Evolutionary conservation across 1,140 invertebrate species (phyloP).

Genomic region (Lordiphosa clarofinis): DNA sequence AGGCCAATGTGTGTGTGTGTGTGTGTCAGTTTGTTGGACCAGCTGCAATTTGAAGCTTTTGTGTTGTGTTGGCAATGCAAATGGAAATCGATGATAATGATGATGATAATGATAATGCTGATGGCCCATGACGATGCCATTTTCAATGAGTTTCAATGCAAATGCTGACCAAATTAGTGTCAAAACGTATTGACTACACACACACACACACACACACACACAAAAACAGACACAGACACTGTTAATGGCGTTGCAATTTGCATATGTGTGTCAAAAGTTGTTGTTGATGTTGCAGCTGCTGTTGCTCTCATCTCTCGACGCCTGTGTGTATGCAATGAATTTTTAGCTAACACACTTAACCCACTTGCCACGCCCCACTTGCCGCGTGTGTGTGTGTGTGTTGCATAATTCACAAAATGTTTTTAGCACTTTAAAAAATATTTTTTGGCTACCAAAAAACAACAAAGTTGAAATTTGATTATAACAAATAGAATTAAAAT

Average conservation of each 20-base stretch:
- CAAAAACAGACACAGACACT: slow-evolving; percentile 10
- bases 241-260: slow-evolving; percentile 69
- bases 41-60: slow-evolving; percentile 71
- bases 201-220: slow-evolving; percentile 9
- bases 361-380: slow-evolving; percentile 52
- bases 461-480: slow-evolving; percentile 12
- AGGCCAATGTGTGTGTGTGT: slow-evolving; percentile 24
- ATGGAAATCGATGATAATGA: slow-evolving; percentile 2
- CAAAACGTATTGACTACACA: slow-evolving; percentile 69
- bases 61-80: slow-evolving; percentile 43
- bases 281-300: slow-evolving; percentile 15
- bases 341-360: slow-evolving; percentile 73
- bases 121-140: slow-evolving; percentile 52
- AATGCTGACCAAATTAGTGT: slow-evolving; percentile 71
- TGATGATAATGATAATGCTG: slow-evolving; percentile 37
- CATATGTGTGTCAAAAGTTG: slow-evolving; percentile 60
- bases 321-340: slow-evolving; percentile 53
- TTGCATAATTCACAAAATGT: slow-evolving; percentile 67
- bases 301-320: slow-evolving; percentile 14
- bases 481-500: slow-evolving; percentile 16
- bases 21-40: slow-evolving; percentile 45
- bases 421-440: slow-evolving; percentile 64
- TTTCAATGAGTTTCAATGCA: slow-evolving; percentile 67
- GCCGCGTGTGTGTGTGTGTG: slow-evolving; percentile 16
- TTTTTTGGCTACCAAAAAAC: slow-evolving; percentile 7